Evolutionary conservation across 1,140 invertebrate genomes (phyloP).

Genomic region (Coptotermes formosanus): DNA sequence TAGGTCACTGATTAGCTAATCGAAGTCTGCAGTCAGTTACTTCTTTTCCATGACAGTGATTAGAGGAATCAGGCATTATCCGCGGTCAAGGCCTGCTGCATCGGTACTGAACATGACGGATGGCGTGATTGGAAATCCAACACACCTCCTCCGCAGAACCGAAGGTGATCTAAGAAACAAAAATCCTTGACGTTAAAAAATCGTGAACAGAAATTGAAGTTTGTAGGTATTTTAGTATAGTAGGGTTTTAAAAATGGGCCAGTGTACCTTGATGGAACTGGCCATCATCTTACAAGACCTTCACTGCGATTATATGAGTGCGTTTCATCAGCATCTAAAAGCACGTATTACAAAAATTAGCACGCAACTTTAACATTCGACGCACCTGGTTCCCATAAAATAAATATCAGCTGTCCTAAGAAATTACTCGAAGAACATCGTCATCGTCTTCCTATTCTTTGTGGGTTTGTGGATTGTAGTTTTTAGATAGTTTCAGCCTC

Average conservation of each 20-base stretch:
- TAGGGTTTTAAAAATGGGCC: not conserved
- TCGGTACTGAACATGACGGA: not conserved
- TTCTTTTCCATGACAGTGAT: not conserved
- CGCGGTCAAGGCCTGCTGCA: not conserved
- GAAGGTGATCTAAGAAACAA: constrained; percentile 7
- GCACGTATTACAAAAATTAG: not conserved
- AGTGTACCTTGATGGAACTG: not conserved
- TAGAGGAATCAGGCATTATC: not conserved
- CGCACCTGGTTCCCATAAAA: not conserved
- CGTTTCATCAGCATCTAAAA: not conserved
- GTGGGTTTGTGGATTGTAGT: too few species aligned
- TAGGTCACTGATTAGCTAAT: not conserved
- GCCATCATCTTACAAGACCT: not conserved
- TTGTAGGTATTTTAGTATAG: not conserved
- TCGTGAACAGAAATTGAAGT: not conserved
- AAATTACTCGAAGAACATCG: too few species aligned
- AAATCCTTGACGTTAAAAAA: not conserved
- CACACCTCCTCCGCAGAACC: not conserved
- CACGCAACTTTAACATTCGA: not conserved
- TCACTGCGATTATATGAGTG: not conserved
- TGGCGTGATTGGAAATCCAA: not conserved
- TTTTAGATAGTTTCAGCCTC: too few species aligned
- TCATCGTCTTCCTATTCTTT: too few species aligned
- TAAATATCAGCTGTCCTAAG: too few species aligned
- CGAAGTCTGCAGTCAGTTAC: not conserved